Percentiles rank a stretch among this genome's conserved stretches.
These are phyloP conservation scores for Muraenolepis orangiensis DNA, from an alignment of 2,797 vertebrate species.

Conservation along the genomic window DNA sequence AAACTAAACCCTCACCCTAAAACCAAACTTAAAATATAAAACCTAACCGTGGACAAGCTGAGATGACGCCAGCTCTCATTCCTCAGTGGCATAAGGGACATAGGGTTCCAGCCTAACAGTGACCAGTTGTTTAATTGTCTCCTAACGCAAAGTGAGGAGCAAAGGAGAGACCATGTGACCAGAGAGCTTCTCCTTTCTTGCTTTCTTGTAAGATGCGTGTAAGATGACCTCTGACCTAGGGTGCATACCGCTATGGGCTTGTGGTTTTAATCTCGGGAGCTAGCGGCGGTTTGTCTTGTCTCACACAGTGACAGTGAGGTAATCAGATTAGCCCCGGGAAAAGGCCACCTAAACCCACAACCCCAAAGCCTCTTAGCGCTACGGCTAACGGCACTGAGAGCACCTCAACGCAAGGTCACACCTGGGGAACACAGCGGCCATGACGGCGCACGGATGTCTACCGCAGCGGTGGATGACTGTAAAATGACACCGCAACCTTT, in stretches of 20 bases:
- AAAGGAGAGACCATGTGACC: constrained; percentile 31
- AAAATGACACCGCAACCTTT: background rate
- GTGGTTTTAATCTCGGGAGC: constrained; percentile 2
- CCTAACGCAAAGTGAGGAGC: background rate
- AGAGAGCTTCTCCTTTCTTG: constrained; percentile 38
- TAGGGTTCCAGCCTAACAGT: background rate
- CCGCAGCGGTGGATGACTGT: background rate
- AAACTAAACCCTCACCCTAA: background rate
- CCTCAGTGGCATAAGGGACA: background rate
- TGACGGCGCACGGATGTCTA: constrained; percentile 18
- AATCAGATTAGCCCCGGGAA: constrained; percentile 77
- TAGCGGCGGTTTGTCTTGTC: constrained; percentile 44
- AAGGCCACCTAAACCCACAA: constrained; percentile 69
- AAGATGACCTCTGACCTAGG: constrained; percentile 36
- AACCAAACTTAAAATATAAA: background rate
- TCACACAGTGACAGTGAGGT: constrained; percentile 59
- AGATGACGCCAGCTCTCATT: background rate
- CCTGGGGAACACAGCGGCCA: constrained; percentile 12
- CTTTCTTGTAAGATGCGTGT: constrained; percentile 43
- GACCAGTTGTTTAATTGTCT: background rate
- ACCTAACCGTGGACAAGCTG: background rate
- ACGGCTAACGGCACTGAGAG: constrained; percentile 54
- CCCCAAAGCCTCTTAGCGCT: constrained; percentile 72
- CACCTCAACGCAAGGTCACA: constrained; percentile 64
- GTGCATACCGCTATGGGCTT: background rate